Percentiles rank a stretch among this genome's conserved stretches.
These are phyloP conservation scores for Crioceris asparagi DNA, from an alignment of 2,888 invertebrate species.

Conservation along the genomic window DNA sequence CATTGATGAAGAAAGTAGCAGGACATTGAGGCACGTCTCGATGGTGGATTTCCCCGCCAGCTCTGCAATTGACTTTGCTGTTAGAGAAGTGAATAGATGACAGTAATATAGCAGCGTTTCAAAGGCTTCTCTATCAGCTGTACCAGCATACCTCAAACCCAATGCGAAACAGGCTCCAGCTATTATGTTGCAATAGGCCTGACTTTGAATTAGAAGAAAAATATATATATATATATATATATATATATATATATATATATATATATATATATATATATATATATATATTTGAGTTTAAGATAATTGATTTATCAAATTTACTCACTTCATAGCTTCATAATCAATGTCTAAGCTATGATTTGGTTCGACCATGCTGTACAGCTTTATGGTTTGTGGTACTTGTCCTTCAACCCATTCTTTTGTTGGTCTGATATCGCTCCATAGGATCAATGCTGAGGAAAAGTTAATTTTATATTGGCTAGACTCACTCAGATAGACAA, in stretches of 20 bases:
- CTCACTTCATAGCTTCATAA: constrained; percentile 87
- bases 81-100: constrained; percentile 55
- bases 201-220: constrained; percentile 45
- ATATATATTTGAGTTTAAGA: too few species aligned
- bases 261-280: too few species aligned
- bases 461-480: too few species aligned
- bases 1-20: constrained; percentile 70
- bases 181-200: constrained; percentile 93
- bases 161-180: constrained; percentile 91
- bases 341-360: constrained; percentile 58
- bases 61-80: constrained; percentile 65
- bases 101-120: constrained; percentile 66
- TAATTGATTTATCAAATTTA: too few species aligned
- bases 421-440: constrained; percentile 74
- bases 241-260: too few species aligned
- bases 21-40: constrained; percentile 78
- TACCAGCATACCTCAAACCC: constrained; percentile 89
- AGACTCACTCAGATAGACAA: too few species aligned
- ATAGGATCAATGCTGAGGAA: constrained; percentile 65
- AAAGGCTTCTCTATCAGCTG: constrained; percentile 72
- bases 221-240: constrained; percentile 16
- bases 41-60: constrained; percentile 83
- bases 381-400: constrained; percentile 64
- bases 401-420: constrained; percentile 76
- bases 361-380: constrained; percentile 68